Evolutionary conservation across 1,140 invertebrate genomes (phyloP), one percentile per base, ranked within the genome.

Genomic region (Chymomyza costata): DNA sequence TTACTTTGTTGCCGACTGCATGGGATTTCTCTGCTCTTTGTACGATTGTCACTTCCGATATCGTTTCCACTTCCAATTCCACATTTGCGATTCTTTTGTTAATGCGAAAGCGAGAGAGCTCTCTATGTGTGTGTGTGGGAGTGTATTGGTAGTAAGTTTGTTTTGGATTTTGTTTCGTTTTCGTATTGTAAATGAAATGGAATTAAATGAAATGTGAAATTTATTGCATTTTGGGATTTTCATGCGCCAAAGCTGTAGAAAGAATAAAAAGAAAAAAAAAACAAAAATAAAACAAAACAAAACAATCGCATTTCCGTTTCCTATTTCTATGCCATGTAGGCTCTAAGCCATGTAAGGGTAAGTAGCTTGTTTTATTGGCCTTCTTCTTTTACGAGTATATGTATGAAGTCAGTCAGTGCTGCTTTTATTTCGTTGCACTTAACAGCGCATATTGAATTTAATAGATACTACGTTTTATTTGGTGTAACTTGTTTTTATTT

Each of bases 171-270:
- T n/a, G n/a, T n/a, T n/a, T 63, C 50, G 59, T 58, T 63, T 70
- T 76, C 71, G 62, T 66, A 71, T 76, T 78, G 71, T 78, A 78
- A 78, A 76, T 76, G 71, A 78, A 76, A 76, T 76, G 71, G 71
- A 78, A 78, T 76, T 76, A 76, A 76, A 76, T 76, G 66, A 76
- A 76, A 76, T 76, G 71, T 78, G 64, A 70, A 76, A 76, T 76
- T 76, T 76, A 76, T 76, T 76, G 71, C 71, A 78, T 76, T 76
- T 76, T 78, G 71, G 71, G 71, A 66, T 78, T 76, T 76, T 78
- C 45, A 68, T 73, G 65, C 69, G 45, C 53, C 51, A 57, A 51
- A 46, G n/a, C 38, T n/a, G n/a, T n/a, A 44, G 13, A 45, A 46
- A 55, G 7, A 2, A 31, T 11, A 15, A 15, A 30, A 32, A 31